A percentile compares a stretch with the other conserved stretches of the same genome.
These are phyloP conservation scores for Drosophila obscura DNA, from an alignment of 1,140 invertebrate species.

Conservation along the genomic window DNA sequence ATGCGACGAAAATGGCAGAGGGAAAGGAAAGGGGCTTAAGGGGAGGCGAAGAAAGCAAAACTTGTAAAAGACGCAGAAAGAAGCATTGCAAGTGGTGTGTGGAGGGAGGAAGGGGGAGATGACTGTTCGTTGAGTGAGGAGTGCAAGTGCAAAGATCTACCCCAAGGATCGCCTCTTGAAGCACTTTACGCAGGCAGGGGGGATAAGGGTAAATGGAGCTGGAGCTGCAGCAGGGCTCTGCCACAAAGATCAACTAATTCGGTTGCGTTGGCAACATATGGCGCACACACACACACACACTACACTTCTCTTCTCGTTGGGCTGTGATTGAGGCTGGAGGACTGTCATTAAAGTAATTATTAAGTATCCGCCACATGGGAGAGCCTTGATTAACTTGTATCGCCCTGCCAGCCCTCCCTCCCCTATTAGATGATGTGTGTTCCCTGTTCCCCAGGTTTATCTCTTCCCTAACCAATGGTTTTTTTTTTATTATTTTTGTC, in stretches of 20 bases:
- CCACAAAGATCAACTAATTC: not conserved
- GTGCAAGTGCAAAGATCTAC: no score
- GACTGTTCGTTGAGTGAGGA: not conserved
- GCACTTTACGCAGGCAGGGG: not conserved
- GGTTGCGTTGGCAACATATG: slow-evolving; percentile 13
- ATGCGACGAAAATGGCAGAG: slow-evolving; percentile 42
- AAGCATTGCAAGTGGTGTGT: not conserved
- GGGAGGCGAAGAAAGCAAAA: slow-evolving; percentile 9
- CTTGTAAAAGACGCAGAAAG: slow-evolving; percentile 16
- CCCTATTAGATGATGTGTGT: slow-evolving; percentile 1
- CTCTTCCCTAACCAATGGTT: not conserved
- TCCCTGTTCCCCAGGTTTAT: not conserved
- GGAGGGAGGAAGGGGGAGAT: no score
- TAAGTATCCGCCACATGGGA: slow-evolving; percentile 29
- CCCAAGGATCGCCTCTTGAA: not conserved
- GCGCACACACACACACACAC: slow-evolving; percentile 1
- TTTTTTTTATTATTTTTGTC: no score
- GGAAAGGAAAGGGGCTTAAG: not conserved
- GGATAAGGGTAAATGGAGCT: not conserved
- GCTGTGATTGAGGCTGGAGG: not conserved
- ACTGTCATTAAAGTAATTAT: slow-evolving; percentile 41
- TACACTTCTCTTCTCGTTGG: not conserved
- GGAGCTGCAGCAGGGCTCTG: not conserved
- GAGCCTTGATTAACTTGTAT: slow-evolving; percentile 21
- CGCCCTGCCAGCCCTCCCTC: not conserved